Conservation (phyloP, 1,140 invertebrate species). For the Drosophila kepulauana region DNA sequence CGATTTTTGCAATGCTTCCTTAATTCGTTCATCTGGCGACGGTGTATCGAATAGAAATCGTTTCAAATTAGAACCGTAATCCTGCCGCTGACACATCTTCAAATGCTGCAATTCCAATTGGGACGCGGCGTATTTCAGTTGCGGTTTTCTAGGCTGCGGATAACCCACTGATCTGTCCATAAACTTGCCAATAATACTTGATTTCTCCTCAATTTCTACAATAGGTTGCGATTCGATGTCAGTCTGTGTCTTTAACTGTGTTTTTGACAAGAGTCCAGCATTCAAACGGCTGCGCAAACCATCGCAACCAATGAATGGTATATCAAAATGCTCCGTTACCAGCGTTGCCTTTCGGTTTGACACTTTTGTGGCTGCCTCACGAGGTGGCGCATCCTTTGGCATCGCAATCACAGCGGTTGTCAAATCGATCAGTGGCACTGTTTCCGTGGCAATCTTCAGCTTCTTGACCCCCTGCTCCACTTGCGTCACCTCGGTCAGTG, state of each 20-base stretch:
- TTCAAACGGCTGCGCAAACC: neutral
- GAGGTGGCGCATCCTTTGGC: slow-evolving; percentile 42
- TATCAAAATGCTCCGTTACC: slow-evolving; percentile 55
- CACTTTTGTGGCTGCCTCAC: slow-evolving; percentile 58
- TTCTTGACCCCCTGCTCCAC: slow-evolving; percentile 31
- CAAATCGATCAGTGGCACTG: slow-evolving; percentile 56
- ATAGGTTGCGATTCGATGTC: neutral
- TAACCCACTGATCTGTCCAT: slow-evolving; percentile 53
- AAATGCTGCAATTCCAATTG: slow-evolving; percentile 44
- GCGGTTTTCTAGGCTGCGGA: slow-evolving; percentile 39
- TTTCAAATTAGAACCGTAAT: slow-evolving; percentile 62
- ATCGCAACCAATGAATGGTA: slow-evolving; percentile 77
- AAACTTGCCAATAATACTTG: slow-evolving; percentile 48
- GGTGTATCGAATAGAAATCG: slow-evolving; percentile 73
- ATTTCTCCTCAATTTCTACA: slow-evolving; percentile 10
- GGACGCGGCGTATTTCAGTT: slow-evolving; percentile 46
- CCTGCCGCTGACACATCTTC: slow-evolving; percentile 42
- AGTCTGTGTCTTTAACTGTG: neutral
- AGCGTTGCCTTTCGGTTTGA: slow-evolving; percentile 15
- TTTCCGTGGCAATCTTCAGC: slow-evolving; percentile 37
- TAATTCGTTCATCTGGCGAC: slow-evolving; percentile 75
- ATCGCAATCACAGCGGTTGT: slow-evolving; percentile 52
- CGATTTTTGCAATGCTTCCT: slow-evolving; percentile 63
- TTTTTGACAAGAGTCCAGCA: slow-evolving; percentile 8
- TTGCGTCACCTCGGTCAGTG: slow-evolving; percentile 6